A percentile compares a stretch with the other conserved stretches of the same genome.
These are phyloP conservation scores for Drosophila lacicola DNA, from an alignment of 2,888 invertebrate genomes.

Conservation along the genomic window DNA sequence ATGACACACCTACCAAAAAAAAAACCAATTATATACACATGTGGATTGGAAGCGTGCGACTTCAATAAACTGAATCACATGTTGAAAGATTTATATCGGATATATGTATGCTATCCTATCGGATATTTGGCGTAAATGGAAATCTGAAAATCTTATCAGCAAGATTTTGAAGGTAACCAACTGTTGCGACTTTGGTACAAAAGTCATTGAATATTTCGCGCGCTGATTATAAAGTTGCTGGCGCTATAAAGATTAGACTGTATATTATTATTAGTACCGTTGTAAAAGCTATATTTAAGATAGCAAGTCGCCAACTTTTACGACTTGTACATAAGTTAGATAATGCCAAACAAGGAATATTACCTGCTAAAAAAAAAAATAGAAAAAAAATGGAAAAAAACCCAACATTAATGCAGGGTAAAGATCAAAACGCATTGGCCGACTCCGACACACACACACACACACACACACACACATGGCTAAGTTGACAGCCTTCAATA, in stretches of 20 bases:
- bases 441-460: slow-evolving; percentile 17
- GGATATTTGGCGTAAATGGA: slow-evolving; percentile 1
- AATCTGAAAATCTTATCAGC: slow-evolving; percentile 61
- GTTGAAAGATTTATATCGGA: slow-evolving; percentile 40
- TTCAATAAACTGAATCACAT: slow-evolving; percentile 52
- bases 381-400: slow-evolving; percentile 18
- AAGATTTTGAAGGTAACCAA: neutral
- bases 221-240: slow-evolving; percentile 45
- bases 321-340: slow-evolving; percentile 40
- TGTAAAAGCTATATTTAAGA: slow-evolving; percentile 73
- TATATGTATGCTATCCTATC: slow-evolving; percentile 15
- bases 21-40: neutral
- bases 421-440: slow-evolving; percentile 56
- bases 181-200: slow-evolving; percentile 51
- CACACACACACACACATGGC: neutral
- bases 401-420: slow-evolving; percentile 44
- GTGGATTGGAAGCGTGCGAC: slow-evolving; percentile 50
- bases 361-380: slow-evolving; percentile 13
- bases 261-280: slow-evolving; percentile 64
- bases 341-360: slow-evolving; percentile 39
- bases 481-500: slow-evolving; percentile 54
- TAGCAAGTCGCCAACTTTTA: slow-evolving; percentile 57
- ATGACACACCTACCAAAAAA: slow-evolving; percentile 46
- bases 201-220: slow-evolving; percentile 53
- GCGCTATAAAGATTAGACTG: slow-evolving; percentile 66